Percentiles rank a stretch among this genome's conserved stretches.
Evolutionary conservation across 2,113 vertebrate genomes (phyloP).

Genomic region (Acinonyx jubatus): DNA sequence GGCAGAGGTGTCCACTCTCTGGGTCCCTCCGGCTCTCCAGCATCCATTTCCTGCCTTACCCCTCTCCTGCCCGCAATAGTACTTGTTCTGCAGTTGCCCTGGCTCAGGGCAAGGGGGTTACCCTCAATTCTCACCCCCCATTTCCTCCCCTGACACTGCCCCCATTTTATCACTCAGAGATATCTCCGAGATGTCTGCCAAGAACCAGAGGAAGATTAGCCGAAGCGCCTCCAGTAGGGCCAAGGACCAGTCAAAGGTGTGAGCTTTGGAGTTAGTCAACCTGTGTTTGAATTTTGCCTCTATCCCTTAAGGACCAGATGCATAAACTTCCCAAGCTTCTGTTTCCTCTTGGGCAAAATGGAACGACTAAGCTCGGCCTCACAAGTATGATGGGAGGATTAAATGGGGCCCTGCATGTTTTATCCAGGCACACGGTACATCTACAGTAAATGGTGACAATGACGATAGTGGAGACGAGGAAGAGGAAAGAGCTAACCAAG

Average conservation of each 20-base stretch:
- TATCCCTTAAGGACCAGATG: background rate
- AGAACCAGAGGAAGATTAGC: background rate
- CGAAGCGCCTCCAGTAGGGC: background rate
- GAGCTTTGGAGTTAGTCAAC: background rate
- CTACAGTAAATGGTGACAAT: background rate
- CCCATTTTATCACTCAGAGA: background rate
- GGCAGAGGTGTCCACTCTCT: background rate
- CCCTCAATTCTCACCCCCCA: background rate
- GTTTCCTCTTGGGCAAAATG: background rate
- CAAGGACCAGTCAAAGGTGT: background rate
- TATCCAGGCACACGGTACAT: background rate
- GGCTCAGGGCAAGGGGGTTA: background rate
- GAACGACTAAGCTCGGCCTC: background rate
- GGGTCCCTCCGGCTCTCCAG: background rate
- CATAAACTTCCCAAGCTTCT: background rate
- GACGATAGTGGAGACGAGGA: background rate
- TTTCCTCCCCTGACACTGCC: background rate
- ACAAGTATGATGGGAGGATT: background rate
- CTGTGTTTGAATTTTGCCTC: background rate
- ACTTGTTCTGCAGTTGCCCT: background rate
- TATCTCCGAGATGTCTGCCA: background rate
- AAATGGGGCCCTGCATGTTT: background rate
- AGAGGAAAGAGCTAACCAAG: background rate
- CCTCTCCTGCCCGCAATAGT: background rate
- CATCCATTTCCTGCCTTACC: background rate